These are phyloP conservation scores for Phenacoccus solenopsis DNA, from an alignment of 1,140 invertebrate species.

Conservation along the genomic window DNA sequence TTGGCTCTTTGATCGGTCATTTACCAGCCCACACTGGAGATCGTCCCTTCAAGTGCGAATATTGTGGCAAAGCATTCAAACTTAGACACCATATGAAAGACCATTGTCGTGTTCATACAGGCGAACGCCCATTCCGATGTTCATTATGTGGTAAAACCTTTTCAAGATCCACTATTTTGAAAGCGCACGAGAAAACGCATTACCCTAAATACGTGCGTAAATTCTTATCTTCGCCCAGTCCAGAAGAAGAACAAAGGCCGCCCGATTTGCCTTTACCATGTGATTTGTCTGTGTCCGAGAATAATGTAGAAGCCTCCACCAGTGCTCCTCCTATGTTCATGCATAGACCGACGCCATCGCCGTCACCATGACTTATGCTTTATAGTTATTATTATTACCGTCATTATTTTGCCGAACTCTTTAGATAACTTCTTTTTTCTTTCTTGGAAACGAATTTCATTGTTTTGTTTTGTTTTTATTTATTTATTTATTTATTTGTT, in stretches of 20 bases:
- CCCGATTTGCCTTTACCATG: constrained; percentile 26
- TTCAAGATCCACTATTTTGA: constrained; percentile 73
- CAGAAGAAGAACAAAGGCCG: constrained; percentile 47
- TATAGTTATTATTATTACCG: constrained; percentile 8
- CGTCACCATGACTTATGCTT: constrained; percentile 8
- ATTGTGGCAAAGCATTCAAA: constrained; percentile 82
- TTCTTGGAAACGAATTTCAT: too few species aligned
- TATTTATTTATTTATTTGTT: too few species aligned
- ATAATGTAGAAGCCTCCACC: not conserved
- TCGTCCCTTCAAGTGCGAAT: constrained; percentile 78
- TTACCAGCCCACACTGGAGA: constrained; percentile 78
- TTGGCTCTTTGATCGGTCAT: constrained; percentile 69
- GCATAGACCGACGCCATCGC: constrained; percentile 19
- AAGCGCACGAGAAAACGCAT: constrained; percentile 83
- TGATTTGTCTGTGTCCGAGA: constrained; percentile 24
- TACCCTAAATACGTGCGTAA: constrained; percentile 78
- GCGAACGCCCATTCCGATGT: constrained; percentile 78
- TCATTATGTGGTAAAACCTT: constrained; percentile 78
- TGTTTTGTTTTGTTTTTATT: too few species aligned
- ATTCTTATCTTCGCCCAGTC: constrained; percentile 70
- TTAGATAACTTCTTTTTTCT: not conserved
- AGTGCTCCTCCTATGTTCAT: constrained; percentile 25
- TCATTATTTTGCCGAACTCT: constrained; percentile 2
- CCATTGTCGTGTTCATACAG: constrained; percentile 80
- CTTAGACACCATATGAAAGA: constrained; percentile 84